These are phyloP conservation scores for Drosophila neonasuta DNA, from an alignment of 2,888 invertebrate species.

Conservation along the genomic window DNA sequence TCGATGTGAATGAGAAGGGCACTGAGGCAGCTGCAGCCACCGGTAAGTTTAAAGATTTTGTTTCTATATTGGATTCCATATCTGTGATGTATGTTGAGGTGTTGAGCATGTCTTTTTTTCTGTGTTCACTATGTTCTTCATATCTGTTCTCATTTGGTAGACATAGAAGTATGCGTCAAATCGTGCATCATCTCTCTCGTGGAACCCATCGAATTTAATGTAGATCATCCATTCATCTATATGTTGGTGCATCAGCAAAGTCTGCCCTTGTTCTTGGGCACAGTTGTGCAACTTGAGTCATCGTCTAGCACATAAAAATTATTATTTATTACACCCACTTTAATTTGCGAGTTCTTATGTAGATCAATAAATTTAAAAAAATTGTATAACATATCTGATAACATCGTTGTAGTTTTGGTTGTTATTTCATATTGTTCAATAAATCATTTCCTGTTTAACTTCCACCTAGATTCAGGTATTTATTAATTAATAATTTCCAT, in stretches of 20 bases:
- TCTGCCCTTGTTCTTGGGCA: constrained; percentile 64
- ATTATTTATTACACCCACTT: not conserved
- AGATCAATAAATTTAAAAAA: constrained; percentile 28
- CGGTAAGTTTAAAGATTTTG: constrained; percentile 50
- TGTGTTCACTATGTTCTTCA: constrained; percentile 13
- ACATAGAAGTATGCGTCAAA: constrained; percentile 83
- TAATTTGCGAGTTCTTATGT: constrained; percentile 25
- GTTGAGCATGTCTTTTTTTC: not conserved
- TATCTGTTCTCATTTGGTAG: constrained; percentile 54
- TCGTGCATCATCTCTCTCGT: constrained; percentile 47
- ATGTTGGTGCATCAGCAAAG: constrained; percentile 50
- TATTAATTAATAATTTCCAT: not conserved
- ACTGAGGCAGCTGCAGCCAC: constrained; percentile 94
- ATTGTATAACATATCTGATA: not conserved
- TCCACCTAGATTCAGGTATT: not conserved
- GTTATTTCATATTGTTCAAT: not conserved
- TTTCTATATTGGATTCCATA: not conserved
- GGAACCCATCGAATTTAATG: constrained; percentile 63
- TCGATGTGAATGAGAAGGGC: constrained; percentile 94
- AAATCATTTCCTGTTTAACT: not conserved
- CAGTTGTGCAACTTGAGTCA: constrained; percentile 51
- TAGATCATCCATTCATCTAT: constrained; percentile 79
- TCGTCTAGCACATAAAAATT: constrained; percentile 1
- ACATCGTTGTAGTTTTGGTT: not conserved
- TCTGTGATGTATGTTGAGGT: constrained; percentile 12